Conservation (phyloP, 2,797 vertebrate species). For the Myotis myotis region DNA sequence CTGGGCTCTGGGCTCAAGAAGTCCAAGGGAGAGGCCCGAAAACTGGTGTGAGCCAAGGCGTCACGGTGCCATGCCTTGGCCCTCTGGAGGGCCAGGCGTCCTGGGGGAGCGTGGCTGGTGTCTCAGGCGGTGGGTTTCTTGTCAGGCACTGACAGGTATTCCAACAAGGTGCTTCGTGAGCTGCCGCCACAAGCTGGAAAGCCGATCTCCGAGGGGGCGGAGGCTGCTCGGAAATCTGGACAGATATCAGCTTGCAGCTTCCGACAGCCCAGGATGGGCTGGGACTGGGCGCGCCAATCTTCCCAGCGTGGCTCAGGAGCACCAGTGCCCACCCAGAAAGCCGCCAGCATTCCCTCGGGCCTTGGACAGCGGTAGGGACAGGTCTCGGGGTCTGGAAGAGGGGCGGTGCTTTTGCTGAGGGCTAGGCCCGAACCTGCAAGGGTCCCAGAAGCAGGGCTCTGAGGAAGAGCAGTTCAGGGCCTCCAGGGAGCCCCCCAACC, state of each 20-base stretch:
- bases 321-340: conserved; percentile 7
- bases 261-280: conserved; percentile 33
- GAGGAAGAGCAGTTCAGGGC: not conserved
- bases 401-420: not conserved
- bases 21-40: not conserved
- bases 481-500: not conserved
- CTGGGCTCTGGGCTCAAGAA: conserved; percentile 48
- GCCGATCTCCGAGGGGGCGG: conserved; percentile 41
- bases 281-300: conserved; percentile 27
- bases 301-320: conserved; percentile 6
- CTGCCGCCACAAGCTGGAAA: conserved; percentile 60
- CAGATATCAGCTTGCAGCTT: conserved; percentile 63
- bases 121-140: conserved; percentile 1
- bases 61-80: conserved; percentile 66
- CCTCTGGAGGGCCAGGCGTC: not conserved
- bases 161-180: conserved; percentile 19
- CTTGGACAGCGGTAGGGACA: not conserved
- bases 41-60: not conserved
- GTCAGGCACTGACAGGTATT: not conserved
- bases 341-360: conserved; percentile 63
- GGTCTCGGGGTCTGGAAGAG: conserved; percentile 14
- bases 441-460: conserved; percentile 4
- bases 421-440: conserved; percentile 9
- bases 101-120: not conserved
- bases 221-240: conserved; percentile 65